These are phyloP conservation scores for cat (Felis catus) DNA, from an alignment of 2,113 vertebrate genomes.

Conservation along the genomic window F.catus_Fca126_mat1.0 CM031414.1:4769001-4769500, in stretches of 20 bases:
- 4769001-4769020: not conserved
- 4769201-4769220: not conserved
- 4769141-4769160: not conserved
- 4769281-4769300: not conserved
- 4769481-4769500: rapidly evolving
- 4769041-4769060: not conserved
- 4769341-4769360: rapidly evolving
- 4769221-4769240: not conserved
- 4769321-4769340: rapidly evolving
- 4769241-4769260: not conserved
- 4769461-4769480: rapidly evolving
- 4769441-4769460: not conserved
- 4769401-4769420: not conserved
- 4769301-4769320: not conserved
- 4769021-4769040: not conserved
- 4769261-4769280: not conserved
- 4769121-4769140: not conserved
- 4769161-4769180: rapidly evolving
- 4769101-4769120: not conserved
- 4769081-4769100: not conserved
- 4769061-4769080: not conserved
- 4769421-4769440: rapidly evolving
- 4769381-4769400: not conserved
- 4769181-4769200: not conserved
- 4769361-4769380: rapidly evolving